Percentiles rank a stretch among this genome's conserved stretches.
Evolutionary conservation across 2,797 vertebrate species (phyloP).

Genomic region (Oreortyx pictus): DNA sequence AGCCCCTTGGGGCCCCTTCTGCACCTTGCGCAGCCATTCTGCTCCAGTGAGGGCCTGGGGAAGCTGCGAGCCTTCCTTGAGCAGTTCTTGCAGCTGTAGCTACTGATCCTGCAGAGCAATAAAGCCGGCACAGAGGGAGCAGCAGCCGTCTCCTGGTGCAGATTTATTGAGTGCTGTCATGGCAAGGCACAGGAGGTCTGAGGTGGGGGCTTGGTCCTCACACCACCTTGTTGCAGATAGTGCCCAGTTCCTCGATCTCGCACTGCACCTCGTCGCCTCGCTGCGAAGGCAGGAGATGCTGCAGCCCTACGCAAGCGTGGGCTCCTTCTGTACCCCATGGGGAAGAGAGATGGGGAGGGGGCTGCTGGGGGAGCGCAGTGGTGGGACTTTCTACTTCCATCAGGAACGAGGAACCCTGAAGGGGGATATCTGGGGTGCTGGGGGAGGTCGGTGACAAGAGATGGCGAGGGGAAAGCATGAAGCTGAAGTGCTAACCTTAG

Average conservation of each 20-base stretch:
- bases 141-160: accelerated
- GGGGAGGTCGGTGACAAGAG: not conserved
- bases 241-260: slow-evolving; percentile 44
- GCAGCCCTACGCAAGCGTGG: too few species aligned
- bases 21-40: slow-evolving; percentile 81
- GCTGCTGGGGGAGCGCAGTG: not conserved
- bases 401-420: not conserved
- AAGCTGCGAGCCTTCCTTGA: slow-evolving; percentile 84
- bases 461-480: not conserved
- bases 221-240: slow-evolving; percentile 42
- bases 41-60: slow-evolving; percentile 74
- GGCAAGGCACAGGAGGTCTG: accelerated
- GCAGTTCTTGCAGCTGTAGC: slow-evolving; percentile 61
- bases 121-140: not conserved
- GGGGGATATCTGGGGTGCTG: not conserved
- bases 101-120: not conserved
- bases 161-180: not conserved
- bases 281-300: not conserved
- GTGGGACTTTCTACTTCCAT: not conserved
- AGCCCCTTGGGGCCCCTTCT: slow-evolving; percentile 69
- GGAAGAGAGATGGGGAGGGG: not conserved
- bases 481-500: not conserved
- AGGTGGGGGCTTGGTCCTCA: accelerated
- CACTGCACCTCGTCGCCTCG: slow-evolving; percentile 18
- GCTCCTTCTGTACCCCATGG: not conserved